Evolutionary conservation across 1,140 invertebrate genomes (phyloP).

Genomic region (Caenorhabditis inopinata): DNA sequence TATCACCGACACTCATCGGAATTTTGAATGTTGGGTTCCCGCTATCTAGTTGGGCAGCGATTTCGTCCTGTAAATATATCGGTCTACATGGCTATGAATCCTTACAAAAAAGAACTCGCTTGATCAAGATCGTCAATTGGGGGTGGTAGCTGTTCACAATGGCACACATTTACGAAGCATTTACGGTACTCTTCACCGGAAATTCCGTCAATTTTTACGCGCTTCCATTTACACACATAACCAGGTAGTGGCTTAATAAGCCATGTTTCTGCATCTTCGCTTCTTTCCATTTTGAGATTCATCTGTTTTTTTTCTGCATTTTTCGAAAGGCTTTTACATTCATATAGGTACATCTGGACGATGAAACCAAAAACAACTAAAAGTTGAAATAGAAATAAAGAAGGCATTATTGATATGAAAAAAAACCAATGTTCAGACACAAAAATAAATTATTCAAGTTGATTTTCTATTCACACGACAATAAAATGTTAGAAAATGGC

Average conservation of each 20-base stretch:
- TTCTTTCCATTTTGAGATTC: not conserved
- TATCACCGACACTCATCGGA: conserved; percentile 21
- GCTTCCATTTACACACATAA: conserved; percentile 38
- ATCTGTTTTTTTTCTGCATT: conserved; percentile 2
- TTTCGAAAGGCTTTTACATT: not conserved
- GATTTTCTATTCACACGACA: not conserved
- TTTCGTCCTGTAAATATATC: not conserved
- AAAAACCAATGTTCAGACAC: not conserved
- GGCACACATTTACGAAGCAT: conserved; percentile 32
- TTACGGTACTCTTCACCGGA: not conserved
- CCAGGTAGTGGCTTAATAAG: conserved; percentile 26
- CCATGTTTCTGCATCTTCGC: not conserved
- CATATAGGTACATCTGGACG: not conserved
- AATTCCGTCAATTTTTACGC: not conserved
- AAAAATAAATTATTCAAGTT: not conserved
- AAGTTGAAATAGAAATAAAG: not conserved
- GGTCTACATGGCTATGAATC: not conserved
- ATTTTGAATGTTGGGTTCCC: not conserved
- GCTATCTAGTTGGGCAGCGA: conserved; percentile 2
- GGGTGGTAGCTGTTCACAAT: conserved; percentile 27
- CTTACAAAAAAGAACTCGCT: not conserved
- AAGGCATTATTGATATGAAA: not conserved
- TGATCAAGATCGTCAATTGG: conserved; percentile 27
- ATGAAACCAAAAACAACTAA: not conserved
- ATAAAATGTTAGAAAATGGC: conserved; percentile 78